phyloP scores from a whole-genome alignment of 1,140 invertebrate genomes.

The Drosophila kikkawai region DNA sequence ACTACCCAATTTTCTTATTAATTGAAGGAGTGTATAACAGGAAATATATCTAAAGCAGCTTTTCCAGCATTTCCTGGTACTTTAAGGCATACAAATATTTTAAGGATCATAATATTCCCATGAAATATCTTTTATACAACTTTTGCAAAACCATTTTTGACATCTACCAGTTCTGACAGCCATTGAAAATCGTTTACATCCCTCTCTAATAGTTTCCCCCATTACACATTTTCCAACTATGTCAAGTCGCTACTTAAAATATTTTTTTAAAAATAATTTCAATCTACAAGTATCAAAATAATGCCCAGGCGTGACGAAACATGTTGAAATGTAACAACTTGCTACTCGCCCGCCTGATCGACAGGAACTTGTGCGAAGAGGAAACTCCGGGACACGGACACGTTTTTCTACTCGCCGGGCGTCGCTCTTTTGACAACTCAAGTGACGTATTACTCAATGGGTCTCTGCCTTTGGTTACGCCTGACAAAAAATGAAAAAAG shows the following conservation, averaged over 20 bases:
- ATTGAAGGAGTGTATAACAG: background rate
- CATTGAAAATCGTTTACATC: constrained; percentile 20
- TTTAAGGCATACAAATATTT: background rate
- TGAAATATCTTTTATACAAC: constrained; percentile 1
- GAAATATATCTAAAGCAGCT: background rate
- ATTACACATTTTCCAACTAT: constrained; percentile 17
- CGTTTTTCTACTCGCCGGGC: constrained; percentile 65
- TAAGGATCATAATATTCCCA: background rate
- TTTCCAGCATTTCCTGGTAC: background rate
- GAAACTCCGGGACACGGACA: constrained; percentile 61
- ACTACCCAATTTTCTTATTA: background rate
- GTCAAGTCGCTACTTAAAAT: constrained; percentile 47
- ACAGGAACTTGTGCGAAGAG: constrained; percentile 79
- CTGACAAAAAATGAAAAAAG: constrained; percentile 51
- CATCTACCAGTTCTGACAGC: constrained; percentile 41
- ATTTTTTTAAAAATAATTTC: constrained; percentile 34
- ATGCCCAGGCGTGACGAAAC: constrained; percentile 74
- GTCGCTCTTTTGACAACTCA: constrained; percentile 72
- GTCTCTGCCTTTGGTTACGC: constrained; percentile 65
- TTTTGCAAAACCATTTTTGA: constrained; percentile 43
- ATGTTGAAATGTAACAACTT: constrained; percentile 71
- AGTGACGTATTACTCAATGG: constrained; percentile 74
- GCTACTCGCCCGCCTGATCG: constrained; percentile 64
- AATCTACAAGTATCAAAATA: constrained; percentile 56
- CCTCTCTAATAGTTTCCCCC: constrained; percentile 19